Evolutionary conservation across 1,140 invertebrate genomes (phyloP), one percentile per base, ranked within the genome.

Genomic region (Atopsyche davidsoni): DNA sequence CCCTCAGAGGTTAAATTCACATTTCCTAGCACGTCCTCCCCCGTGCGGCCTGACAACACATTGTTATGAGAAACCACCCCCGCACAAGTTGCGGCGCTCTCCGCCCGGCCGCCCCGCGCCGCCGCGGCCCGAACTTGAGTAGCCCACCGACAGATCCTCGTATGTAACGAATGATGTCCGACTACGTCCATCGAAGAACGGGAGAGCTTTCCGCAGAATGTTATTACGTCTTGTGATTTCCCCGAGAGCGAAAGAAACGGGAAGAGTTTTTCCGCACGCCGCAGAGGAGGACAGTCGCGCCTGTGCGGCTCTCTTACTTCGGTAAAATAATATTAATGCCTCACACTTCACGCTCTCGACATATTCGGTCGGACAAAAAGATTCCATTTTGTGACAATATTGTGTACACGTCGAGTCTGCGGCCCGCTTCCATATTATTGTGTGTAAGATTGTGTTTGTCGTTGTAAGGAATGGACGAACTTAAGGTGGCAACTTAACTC

Each of bases 351-450:
- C 18, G 36, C n/a, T 19, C 17, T 4, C n/a, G n/a, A n/a, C 24
- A 49, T 19, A 49, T 42, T 49, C 39, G 17, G 45, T 46, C 50
- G 50, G 55, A 57, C 55, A 57, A 57, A 57, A 51, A 57, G 55
- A 57, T 57, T 57, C 55, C 50, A 57, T 57, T 57, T 57, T 57
- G 55, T 57, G 55, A 57, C 55, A 57, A 57, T 57, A 57, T 57
- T 57, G 55, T 57, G 50, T 53, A 57, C 55, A 57, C 55, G 55
- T 46, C 53, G 46, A 50, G 35, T 57, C 50, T 53, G 55, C 32
- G 55, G 53, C 43, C 31, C 44, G 55, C 46, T 57, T 52, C 39
- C 48, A 49, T 51, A 57, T 57, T 57, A 57, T 49, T 49, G 39
- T 52, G 45, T 57, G 36, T 57, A 46, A 51, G 47, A 34, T 40